Evolutionary conservation across 2,797 vertebrate species (phyloP).

Genomic region (Syngnathus rostellatus): DNA sequence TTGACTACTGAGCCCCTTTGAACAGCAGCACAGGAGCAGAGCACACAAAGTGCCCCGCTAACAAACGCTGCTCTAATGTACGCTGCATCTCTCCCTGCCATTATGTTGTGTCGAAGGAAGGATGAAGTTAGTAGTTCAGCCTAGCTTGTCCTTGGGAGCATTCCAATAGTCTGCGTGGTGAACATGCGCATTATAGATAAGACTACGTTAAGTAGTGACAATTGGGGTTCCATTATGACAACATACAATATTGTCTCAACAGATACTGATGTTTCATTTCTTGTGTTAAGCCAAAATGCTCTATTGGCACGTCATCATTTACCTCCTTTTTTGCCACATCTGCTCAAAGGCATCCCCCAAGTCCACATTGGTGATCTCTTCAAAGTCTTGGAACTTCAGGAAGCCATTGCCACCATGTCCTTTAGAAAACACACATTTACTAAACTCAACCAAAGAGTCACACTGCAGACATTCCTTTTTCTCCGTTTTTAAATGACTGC

Average conservation of each 20-base stretch:
- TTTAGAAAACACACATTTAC: constrained; percentile 38
- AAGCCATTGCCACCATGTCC: constrained; percentile 97
- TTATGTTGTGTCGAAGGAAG: not conserved
- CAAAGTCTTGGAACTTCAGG: constrained; percentile 97
- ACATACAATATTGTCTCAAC: no score
- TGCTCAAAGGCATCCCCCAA: constrained; percentile 97
- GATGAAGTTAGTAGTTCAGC: no score
- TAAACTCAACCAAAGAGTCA: not conserved
- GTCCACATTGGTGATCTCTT: constrained; percentile 98
- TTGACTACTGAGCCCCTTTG: no score
- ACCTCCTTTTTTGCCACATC: constrained; percentile 99
- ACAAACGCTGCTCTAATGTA: no score
- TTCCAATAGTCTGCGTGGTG: no score
- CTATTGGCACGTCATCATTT: constrained; percentile 10
- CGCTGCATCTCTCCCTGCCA: not conserved
- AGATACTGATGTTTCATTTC: not conserved
- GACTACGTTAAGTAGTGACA: not conserved
- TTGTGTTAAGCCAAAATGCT: not conserved
- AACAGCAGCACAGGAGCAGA: no score
- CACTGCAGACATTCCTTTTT: not conserved
- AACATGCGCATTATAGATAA: no score
- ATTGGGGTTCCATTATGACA: not conserved
- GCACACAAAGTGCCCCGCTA: no score
- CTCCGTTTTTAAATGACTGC: not conserved
- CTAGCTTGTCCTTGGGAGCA: no score